Base-by-base conservation (phyloP, 2,113 vertebrate genomes). In the Suricata suricatta region DNA sequence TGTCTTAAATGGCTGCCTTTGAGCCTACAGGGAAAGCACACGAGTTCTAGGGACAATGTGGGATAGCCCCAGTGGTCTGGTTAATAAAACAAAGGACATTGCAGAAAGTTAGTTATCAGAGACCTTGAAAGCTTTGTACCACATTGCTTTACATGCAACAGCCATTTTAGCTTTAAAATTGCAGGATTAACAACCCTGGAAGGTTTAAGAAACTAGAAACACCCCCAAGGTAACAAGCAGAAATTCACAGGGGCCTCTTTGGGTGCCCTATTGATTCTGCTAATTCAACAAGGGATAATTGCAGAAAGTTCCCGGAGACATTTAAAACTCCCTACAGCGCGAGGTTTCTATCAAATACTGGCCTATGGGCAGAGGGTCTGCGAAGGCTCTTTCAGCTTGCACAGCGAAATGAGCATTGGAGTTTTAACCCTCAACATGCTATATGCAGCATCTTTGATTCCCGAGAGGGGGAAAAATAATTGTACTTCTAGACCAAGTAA, bases 281-380 rank as follows among this genome's bases (percentile, higher is more conserved):
- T 97, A 97, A 98, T 98, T 97, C 97, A 97, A 97, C 90, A 91
- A 97, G 90, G 77, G 94, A 93, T 98, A 98, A 98, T 97, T 98
- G 84, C 41, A 71, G 60, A 97, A 96, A 96, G 95, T 98, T 98
- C 97, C 84, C 2, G 4, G 77, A 96, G 81, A 97, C 77, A 93
- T 98, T 98, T 76, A 97, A 96, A 98, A 88, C 57, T 88, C 94
- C 88, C 92, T 69, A 94, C 96, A 93, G 97, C 83, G 95, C 41
- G 35, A 68, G 52, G 31, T 90, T 97, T 97, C 95, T 96, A 77
- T 97, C 81, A 85, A 97, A 93, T 66, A 83, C 81, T 96, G 84
- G 87, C 94, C 84, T 95, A n/a, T 88, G 41, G 92, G 84, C 76
- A 85, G 44, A 77, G 25, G 54, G 77, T 85, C 95, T 96, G 47